Evolutionary conservation across 2,113 vertebrate species (phyloP), one percentile per base, ranked within the genome.

Genomic region (Lepus americanus): DNA sequence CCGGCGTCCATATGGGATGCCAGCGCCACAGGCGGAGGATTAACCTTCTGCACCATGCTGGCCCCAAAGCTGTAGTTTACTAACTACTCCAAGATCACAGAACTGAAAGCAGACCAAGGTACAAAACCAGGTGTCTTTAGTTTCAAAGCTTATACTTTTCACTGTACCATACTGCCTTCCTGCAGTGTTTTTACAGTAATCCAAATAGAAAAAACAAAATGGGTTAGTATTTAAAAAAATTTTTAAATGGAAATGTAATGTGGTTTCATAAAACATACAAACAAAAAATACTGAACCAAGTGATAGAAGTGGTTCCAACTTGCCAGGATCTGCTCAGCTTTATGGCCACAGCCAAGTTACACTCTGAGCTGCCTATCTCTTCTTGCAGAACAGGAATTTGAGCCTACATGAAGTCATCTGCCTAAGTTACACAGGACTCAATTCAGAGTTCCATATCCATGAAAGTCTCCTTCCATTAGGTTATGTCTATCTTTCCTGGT

Each of bases 111-210:
- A 72, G 67, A 77, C 51, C 31, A 59, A 78, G 31, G 86, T 27
- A 12, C 36, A 94, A 94, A 78, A 17, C n/a, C 8, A 33, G 6
- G 16, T 84, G 27, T 78, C 53, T 61, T 5, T 78, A 27, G 13
- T 72, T 94, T 88, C 59, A 73, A 77, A 44, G 9, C 19, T 51
- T 55, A 72, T 39, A 17, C 7, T 92, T 70, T 84, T 64, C 13
- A 53, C 7, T 79, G 11, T 0, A 49, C 27, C 72, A 61, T 83
- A 36, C 16, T 92, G 20, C 36, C 33, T 84, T 87, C 17, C 36
- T 49, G 59, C 33, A 88, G 33, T 87, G 51, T 87, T 94, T 95
- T 59, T 66, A 93, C 19, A 83, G 39, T 31, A 74, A 69, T 89
- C 9, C 66, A 87, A 93, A 70, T 36, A 83, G 29, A 49, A n/a